A percentile compares a stretch with the other conserved stretches of the same genome.
Evolutionary conservation across 2,888 invertebrate genomes (phyloP).

Genomic region (Mythimna impura): DNA sequence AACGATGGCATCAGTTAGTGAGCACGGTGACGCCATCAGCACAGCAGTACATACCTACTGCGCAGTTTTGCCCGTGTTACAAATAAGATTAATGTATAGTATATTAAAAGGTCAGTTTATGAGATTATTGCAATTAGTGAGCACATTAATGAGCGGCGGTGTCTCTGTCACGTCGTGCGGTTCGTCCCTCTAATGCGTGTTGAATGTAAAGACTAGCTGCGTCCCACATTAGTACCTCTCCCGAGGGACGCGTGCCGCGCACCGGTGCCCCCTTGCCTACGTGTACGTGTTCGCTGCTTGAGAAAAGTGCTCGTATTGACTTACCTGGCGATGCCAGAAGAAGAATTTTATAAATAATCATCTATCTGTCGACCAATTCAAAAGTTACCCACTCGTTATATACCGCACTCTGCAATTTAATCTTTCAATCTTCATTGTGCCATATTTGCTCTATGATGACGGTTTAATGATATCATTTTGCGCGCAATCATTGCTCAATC

Average conservation of each 20-base stretch:
- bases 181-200: constrained; percentile 80
- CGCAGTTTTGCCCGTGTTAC: constrained; percentile 65
- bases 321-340: constrained; percentile 24
- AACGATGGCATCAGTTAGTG: constrained; percentile 79
- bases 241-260: constrained; percentile 68
- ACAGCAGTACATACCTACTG: constrained; percentile 60
- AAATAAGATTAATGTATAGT: constrained; percentile 56
- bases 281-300: constrained; percentile 35
- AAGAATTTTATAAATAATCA: constrained; percentile 12
- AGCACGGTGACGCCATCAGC: constrained; percentile 66
- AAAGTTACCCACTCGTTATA: constrained; percentile 14
- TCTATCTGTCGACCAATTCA: constrained; percentile 29
- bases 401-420: constrained; percentile 22
- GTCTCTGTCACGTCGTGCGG: constrained; percentile 70
- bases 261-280: constrained; percentile 14
- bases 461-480: constrained; percentile 45
- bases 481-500: constrained; percentile 38
- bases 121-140: constrained; percentile 66
- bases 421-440: constrained; percentile 39
- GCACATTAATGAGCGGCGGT: constrained; percentile 67
- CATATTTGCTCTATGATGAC: constrained; percentile 32
- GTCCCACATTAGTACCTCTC: constrained; percentile 77
- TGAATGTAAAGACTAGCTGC: constrained; percentile 83
- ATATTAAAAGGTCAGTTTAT: constrained; percentile 60
- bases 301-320: constrained; percentile 23